Evolutionary conservation across 1,140 invertebrate species (phyloP).

Genomic region (Gonioctena quinquepunctata): DNA sequence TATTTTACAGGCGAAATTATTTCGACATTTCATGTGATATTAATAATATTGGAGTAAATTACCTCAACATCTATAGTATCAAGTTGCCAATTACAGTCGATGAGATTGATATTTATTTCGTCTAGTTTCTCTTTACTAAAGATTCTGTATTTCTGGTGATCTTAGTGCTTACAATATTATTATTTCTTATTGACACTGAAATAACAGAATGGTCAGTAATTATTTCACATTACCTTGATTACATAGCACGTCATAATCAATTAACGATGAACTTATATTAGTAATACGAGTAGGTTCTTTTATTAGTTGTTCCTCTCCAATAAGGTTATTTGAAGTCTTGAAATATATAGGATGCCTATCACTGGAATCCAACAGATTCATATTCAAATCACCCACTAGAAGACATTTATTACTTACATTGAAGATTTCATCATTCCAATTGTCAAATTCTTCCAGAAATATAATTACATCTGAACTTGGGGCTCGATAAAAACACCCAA

Average conservation of each 20-base stretch:
- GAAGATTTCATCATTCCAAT: neutral
- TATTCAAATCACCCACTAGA: no score
- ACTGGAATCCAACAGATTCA: no score
- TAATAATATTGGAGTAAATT: conserved; percentile 3
- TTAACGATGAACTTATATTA: no score
- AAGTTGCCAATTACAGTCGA: neutral
- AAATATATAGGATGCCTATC: neutral
- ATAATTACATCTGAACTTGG: neutral
- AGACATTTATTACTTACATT: neutral
- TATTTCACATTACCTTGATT: no score
- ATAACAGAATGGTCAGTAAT: no score
- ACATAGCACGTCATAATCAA: no score
- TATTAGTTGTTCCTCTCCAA: no score
- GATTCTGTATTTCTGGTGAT: no score
- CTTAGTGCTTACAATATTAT: no score
- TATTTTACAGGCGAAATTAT: neutral
- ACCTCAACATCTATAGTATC: neutral
- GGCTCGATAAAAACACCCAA: neutral
- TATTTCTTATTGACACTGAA: no score
- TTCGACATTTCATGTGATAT: neutral
- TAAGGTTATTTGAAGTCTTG: no score
- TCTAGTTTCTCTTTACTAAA: neutral
- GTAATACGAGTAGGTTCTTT: no score
- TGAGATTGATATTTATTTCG: neutral
- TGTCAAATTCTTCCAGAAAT: neutral